These are phyloP conservation scores for Gastrophryne carolinensis DNA, from an alignment of 2,797 vertebrate genomes.

Conservation along the genomic window DNA sequence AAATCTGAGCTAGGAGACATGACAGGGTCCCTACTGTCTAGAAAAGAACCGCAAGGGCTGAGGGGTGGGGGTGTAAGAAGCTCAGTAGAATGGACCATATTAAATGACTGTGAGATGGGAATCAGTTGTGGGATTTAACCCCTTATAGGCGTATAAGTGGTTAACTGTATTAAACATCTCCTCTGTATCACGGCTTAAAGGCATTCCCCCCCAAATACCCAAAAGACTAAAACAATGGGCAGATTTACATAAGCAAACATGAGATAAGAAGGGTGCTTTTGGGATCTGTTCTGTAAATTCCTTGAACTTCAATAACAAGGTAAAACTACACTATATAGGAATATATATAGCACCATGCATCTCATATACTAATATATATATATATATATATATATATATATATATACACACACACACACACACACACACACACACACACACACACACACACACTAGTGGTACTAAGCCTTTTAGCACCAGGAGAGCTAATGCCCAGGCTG, in stretches of 20 bases:
- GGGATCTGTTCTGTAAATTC: no score
- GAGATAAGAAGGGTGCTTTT: no score
- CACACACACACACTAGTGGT: background rate
- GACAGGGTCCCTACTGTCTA: constrained; percentile 12
- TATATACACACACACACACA: background rate
- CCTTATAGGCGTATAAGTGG: background rate
- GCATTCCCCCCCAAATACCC: no score
- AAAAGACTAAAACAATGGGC: background rate
- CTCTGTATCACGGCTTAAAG: no score
- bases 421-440: background rate
- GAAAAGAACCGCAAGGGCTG: constrained; percentile 22
- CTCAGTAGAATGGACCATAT: constrained; percentile 4
- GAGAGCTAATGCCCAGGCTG: background rate
- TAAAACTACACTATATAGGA: background rate
- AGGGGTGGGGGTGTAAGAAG: background rate
- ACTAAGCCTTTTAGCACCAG: background rate
- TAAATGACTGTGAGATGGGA: constrained; percentile 2
- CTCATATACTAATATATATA: no score
- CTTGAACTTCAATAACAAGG: no score
- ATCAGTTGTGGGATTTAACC: background rate
- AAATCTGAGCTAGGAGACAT: constrained; percentile 17
- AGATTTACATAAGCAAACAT: background rate
- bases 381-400: constrained; percentile 1
- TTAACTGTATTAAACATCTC: no score
- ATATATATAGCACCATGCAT: no score